These are phyloP conservation scores for Helostoma temminkii DNA, from an alignment of 2,797 vertebrate species.

Conservation along the genomic window DNA sequence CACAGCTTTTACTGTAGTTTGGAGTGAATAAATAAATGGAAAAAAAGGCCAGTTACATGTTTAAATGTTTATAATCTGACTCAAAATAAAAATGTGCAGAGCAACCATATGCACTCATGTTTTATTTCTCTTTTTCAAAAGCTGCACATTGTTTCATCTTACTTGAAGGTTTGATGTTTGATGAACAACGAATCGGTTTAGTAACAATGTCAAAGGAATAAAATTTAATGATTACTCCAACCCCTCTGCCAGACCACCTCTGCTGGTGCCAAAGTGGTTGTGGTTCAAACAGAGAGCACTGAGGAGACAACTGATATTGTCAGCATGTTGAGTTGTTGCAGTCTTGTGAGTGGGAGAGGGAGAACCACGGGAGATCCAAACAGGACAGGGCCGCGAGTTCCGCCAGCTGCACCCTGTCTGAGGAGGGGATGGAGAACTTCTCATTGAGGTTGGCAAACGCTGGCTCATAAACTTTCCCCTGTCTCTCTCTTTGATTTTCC, in stretches of 20 bases:
- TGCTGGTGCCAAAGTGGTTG: constrained; percentile 69
- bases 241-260: constrained; percentile 50
- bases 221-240: constrained; percentile 51
- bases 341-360: constrained; percentile 70
- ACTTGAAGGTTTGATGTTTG: constrained; percentile 24
- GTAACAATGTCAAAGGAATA: constrained; percentile 54
- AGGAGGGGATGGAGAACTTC: constrained; percentile 90
- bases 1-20: too few relatives aligned
- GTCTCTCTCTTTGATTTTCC: constrained; percentile 97
- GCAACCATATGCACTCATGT: background rate
- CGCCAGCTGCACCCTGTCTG: constrained; percentile 95
- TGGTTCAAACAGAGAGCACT: constrained; percentile 70
- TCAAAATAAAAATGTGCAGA: background rate
- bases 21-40: too few relatives aligned
- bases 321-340: constrained; percentile 79
- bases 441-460: constrained; percentile 97
- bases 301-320: constrained; percentile 86
- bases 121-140: background rate
- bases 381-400: constrained; percentile 88
- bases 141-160: constrained; percentile 18
- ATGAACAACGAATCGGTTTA: constrained; percentile 44
- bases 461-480: constrained; percentile 95
- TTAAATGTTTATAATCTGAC: constrained; percentile 27
- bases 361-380: constrained; percentile 80
- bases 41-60: constrained; percentile 28